Conservation (phyloP, 2,888 invertebrate genomes). For the Brachyptera putata region DNA sequence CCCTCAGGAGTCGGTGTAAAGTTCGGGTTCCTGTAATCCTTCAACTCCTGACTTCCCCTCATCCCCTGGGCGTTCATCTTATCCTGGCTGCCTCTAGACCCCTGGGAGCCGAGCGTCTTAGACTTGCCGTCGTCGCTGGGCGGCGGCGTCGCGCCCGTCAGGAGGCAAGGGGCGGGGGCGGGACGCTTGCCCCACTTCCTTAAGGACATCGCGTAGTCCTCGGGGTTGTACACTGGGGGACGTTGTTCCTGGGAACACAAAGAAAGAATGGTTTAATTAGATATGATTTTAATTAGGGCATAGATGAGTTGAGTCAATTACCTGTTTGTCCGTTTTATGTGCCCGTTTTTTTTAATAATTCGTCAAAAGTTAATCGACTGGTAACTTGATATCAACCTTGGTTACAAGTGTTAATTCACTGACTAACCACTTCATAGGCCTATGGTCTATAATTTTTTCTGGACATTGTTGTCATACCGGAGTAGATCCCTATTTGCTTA, state of each 20-base stretch:
- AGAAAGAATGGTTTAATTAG: too few species aligned
- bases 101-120: not conserved
- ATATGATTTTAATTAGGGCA: too few species aligned
- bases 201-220: slow-evolving; percentile 77
- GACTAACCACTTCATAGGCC: too few species aligned
- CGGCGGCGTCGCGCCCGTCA: slow-evolving; percentile 39
- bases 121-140: slow-evolving; percentile 41
- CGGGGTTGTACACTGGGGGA: slow-evolving; percentile 86
- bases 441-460: too few species aligned
- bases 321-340: too few species aligned
- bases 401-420: too few species aligned
- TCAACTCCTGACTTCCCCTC: slow-evolving; percentile 47
- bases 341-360: too few species aligned
- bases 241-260: slow-evolving; percentile 60
- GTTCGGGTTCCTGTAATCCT: slow-evolving; percentile 60
- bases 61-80: slow-evolving; percentile 47
- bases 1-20: slow-evolving; percentile 43
- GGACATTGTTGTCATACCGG: too few species aligned
- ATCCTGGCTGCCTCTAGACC: slow-evolving; percentile 38
- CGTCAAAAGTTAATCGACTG: too few species aligned
- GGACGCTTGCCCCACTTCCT: slow-evolving; percentile 73
- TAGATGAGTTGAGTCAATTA: too few species aligned
- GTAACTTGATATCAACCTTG: too few species aligned
- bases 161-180: slow-evolving; percentile 22
- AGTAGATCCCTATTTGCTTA: too few species aligned